A percentile compares a stretch with the other conserved stretches of the same genome.
These are phyloP conservation scores for Heliconius eleuchia DNA, from an alignment of 1,140 invertebrate genomes.

Conservation along the genomic window DNA sequence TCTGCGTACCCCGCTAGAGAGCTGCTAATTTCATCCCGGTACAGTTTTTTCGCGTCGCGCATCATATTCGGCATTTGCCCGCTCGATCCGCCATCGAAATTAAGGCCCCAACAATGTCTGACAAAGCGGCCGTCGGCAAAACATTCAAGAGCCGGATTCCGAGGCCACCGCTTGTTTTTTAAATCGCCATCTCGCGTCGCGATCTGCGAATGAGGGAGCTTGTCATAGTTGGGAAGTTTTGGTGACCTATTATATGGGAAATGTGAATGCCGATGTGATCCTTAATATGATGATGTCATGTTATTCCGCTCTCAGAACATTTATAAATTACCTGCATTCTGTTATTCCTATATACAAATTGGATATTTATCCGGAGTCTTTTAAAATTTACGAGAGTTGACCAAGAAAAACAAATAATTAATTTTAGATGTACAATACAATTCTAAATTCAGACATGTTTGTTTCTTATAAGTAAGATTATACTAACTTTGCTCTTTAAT, in stretches of 20 bases:
- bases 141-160: slow-evolving; percentile 75
- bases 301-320: slow-evolving; percentile 20
- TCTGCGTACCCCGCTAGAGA: slow-evolving; percentile 77
- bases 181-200: slow-evolving; percentile 65
- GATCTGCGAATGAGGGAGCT: slow-evolving; percentile 75
- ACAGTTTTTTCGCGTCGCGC: slow-evolving; percentile 77
- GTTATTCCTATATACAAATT: no score
- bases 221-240: slow-evolving; percentile 78
- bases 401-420: no score
- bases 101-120: slow-evolving; percentile 79
- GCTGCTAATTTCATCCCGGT: slow-evolving; percentile 77
- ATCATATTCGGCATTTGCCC: slow-evolving; percentile 80
- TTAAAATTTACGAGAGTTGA: background rate
- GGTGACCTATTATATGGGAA: slow-evolving; percentile 78
- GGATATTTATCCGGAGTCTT: background rate
- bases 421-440: no score
- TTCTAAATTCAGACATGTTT: no score
- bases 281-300: slow-evolving; percentile 46
- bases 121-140: slow-evolving; percentile 80
- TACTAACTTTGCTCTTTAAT: no score
- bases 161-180: slow-evolving; percentile 71
- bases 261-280: slow-evolving; percentile 60
- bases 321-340: background rate
- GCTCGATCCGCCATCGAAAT: slow-evolving; percentile 77
- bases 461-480: no score